phyloP scores from a whole-genome alignment of 2,888 invertebrate species.

The Hypena proboscidalis region DNA sequence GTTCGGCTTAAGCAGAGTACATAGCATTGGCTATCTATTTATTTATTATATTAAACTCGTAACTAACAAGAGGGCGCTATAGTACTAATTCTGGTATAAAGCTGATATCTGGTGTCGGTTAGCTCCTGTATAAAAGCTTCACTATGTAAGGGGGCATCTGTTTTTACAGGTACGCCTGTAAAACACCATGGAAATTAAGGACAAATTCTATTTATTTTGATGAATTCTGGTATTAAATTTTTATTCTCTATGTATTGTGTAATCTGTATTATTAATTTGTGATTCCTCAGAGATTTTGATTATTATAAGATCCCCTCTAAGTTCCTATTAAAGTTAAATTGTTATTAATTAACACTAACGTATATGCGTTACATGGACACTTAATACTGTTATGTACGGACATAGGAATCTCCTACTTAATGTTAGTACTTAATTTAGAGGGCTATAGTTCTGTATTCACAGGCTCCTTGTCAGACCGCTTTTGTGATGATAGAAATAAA shows the following conservation, averaged over 20 bases:
- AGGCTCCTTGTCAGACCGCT: constrained; percentile 62
- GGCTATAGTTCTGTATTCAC: constrained; percentile 65
- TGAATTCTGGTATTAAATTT: constrained; percentile 30
- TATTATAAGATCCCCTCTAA: constrained; percentile 61
- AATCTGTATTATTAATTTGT: constrained; percentile 60
- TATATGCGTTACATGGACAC: constrained; percentile 21
- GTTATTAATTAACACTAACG: constrained; percentile 33
- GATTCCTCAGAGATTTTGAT: constrained; percentile 64
- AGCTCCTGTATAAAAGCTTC: constrained; percentile 35
- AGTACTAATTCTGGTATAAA: constrained; percentile 36
- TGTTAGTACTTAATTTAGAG: constrained; percentile 79
- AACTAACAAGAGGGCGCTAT: constrained; percentile 58
- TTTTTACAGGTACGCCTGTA: constrained; percentile 81
- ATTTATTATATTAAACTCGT: constrained; percentile 43
- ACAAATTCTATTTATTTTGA: constrained; percentile 61
- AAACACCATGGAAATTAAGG: constrained; percentile 68
- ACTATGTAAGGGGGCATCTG: constrained; percentile 57
- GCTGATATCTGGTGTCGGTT: constrained; percentile 41
- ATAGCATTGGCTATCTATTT: constrained; percentile 39
- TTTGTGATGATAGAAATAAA: constrained; percentile 78
- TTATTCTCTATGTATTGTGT: constrained; percentile 42
- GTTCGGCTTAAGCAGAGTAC: constrained; percentile 48
- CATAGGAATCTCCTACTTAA: constrained; percentile 80
- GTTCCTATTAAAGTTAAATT: constrained; percentile 63
- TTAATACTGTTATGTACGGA: constrained; percentile 39